Evolutionary conservation across 2,113 vertebrate genomes (phyloP).

Genomic region (Callocephalon fimbriatum): DNA sequence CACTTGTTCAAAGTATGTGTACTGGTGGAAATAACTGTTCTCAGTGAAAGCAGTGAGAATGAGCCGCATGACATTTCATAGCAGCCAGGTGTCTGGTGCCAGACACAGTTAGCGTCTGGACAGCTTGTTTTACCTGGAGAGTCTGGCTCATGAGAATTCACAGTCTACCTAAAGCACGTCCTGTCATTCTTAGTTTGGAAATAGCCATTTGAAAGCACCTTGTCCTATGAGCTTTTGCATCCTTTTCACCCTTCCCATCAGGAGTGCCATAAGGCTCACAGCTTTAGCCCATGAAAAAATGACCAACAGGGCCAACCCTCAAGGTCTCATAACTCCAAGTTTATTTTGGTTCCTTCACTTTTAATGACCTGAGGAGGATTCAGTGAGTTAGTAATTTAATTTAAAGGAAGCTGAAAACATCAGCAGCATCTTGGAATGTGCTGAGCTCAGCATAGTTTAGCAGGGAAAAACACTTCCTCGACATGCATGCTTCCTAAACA

Average conservation of each 20-base stretch:
- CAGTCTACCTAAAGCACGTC: not conserved
- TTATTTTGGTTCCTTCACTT: not conserved
- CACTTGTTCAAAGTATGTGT: not conserved
- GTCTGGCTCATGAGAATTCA: not conserved
- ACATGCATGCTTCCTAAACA: not conserved
- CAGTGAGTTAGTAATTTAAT: not conserved
- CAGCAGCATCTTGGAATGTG: not conserved
- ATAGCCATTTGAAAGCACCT: not conserved
- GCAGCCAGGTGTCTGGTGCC: conserved; percentile 1
- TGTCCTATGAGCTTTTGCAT: not conserved
- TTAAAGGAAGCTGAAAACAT: not conserved
- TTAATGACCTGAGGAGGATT: not conserved
- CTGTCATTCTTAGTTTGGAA: not conserved
- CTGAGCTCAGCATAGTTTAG: not conserved
- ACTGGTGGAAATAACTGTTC: not conserved
- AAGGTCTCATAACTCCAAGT: not conserved
- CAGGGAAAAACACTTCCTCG: not conserved
- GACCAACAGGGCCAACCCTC: not conserved
- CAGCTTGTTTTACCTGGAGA: conserved; percentile 21
- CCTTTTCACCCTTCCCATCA: not conserved
- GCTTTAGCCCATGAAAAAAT: not conserved
- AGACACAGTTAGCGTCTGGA: not conserved
- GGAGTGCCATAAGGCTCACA: not conserved
- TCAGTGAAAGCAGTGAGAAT: not conserved
- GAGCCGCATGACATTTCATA: not conserved